phyloP scores from a whole-genome alignment of 2,797 vertebrate genomes.

The Sebastes goodei region DNA sequence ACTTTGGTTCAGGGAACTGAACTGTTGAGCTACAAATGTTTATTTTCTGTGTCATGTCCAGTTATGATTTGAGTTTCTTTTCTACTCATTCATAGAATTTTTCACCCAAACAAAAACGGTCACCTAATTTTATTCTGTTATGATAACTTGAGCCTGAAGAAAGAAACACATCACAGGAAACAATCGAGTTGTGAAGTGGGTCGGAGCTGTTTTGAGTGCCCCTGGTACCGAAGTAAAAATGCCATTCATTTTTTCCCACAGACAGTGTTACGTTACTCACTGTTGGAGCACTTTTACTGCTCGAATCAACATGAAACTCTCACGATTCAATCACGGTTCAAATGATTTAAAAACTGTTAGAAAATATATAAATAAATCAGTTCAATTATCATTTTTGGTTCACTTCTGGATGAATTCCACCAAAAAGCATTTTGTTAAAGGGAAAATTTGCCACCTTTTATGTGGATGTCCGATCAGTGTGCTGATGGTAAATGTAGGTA shows the following conservation, averaged over 20 bases:
- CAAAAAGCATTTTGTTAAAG: neutral
- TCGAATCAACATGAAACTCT: neutral
- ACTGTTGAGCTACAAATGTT: conserved; percentile 35
- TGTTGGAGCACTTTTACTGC: neutral
- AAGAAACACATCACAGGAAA: conserved; percentile 62
- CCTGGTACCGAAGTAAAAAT: neutral
- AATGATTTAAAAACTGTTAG: neutral
- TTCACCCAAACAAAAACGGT: conserved; percentile 39
- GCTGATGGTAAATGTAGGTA: neutral
- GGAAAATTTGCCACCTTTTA: neutral
- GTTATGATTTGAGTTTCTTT: conserved; percentile 49
- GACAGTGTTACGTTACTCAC: neutral
- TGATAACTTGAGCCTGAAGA: conserved; percentile 56
- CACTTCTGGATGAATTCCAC: neutral
- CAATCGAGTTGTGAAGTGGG: conserved; percentile 39
- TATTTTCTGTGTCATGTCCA: conserved; percentile 43
- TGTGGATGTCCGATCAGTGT: neutral
- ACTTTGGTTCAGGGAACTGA: conserved; percentile 48
- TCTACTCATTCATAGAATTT: conserved; percentile 44
- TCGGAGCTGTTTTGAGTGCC: neutral
- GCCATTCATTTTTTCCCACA: neutral
- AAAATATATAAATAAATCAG: neutral
- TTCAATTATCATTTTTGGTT: neutral
- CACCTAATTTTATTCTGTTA: conserved; percentile 14
- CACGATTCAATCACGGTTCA: neutral